A percentile compares a stretch with the other conserved stretches of the same genome.
Conservation (phyloP, 1,140 invertebrate genomes). For the Cecropterus lyciades region DNA sequence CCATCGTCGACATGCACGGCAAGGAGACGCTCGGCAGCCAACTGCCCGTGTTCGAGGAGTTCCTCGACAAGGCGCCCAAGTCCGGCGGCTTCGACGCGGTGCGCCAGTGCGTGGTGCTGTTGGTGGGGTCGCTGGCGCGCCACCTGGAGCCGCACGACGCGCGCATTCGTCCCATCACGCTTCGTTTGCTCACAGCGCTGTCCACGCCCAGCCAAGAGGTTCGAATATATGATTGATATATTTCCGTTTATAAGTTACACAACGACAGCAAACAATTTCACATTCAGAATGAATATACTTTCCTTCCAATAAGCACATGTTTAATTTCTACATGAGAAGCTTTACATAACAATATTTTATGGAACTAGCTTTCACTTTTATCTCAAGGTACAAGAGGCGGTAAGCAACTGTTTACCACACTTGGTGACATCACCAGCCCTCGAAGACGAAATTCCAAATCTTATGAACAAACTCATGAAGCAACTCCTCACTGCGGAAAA, state of each 20-base stretch:
- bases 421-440: constrained; percentile 93
- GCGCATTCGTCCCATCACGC: constrained; percentile 96
- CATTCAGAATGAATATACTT: no score
- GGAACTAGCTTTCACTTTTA: not conserved
- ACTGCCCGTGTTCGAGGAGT: constrained; percentile 95
- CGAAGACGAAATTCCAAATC: constrained; percentile 93
- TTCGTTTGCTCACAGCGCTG: constrained; percentile 94
- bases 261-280: no score
- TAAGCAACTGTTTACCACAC: constrained; percentile 97
- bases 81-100: constrained; percentile 96
- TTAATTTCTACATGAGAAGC: no score
- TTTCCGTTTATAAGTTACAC: no score
- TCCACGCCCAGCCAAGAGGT: constrained; percentile 98
- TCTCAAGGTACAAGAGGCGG: constrained; percentile 96
- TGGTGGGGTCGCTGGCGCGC: constrained; percentile 97
- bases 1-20: constrained; percentile 95
- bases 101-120: constrained; percentile 97
- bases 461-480: constrained; percentile 95
- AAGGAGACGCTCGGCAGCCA: constrained; percentile 91
- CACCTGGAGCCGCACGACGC: constrained; percentile 97
- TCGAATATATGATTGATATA: not conserved
- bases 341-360: no score
- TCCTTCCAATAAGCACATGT: no score
- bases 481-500: constrained; percentile 96
- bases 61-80: constrained; percentile 95